Percentiles rank a stretch among this genome's conserved stretches.
These are phyloP conservation scores for Pithys albifrons DNA, from an alignment of 2,113 vertebrate genomes.

Conservation along the genomic window DNA sequence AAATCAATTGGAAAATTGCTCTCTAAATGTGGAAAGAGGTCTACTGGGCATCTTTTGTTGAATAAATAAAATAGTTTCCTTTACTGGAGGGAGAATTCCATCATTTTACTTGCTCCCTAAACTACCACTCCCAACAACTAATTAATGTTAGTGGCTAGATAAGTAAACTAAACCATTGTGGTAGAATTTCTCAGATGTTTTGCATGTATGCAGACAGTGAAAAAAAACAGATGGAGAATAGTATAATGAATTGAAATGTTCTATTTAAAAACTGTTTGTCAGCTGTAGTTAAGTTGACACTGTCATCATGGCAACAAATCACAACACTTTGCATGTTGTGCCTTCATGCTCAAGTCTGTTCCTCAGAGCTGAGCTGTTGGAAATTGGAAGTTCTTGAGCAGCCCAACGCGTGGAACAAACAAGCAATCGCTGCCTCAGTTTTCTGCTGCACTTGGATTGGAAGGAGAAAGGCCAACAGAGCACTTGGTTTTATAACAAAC, in stretches of 20 bases:
- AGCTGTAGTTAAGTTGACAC: constrained; percentile 79
- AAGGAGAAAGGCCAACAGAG: background rate
- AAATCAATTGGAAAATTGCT: background rate
- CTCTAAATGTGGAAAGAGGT: background rate
- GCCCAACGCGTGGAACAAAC: constrained; percentile 18
- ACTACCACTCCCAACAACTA: constrained; percentile 31
- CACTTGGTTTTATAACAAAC: background rate
- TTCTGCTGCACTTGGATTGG: background rate
- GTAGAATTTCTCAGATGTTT: constrained; percentile 71
- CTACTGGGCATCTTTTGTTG: background rate
- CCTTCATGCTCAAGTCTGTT: constrained; percentile 23
- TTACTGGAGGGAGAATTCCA: background rate
- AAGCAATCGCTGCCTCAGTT: background rate
- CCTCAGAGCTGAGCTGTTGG: background rate
- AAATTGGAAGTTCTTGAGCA: constrained; percentile 18
- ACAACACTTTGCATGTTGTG: constrained; percentile 72
- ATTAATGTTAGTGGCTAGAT: constrained; percentile 38
- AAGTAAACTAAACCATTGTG: constrained; percentile 66
- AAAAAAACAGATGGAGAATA: constrained; percentile 76
- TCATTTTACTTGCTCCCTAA: constrained; percentile 45
- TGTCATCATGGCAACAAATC: constrained; percentile 80
- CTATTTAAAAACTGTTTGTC: constrained; percentile 84
- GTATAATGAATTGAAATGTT: constrained; percentile 78
- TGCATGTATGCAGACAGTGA: constrained; percentile 47
- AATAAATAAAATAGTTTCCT: constrained; percentile 6